phyloP scores from a whole-genome alignment of 2,113 vertebrate species.

The Serinus canaria region DNA sequence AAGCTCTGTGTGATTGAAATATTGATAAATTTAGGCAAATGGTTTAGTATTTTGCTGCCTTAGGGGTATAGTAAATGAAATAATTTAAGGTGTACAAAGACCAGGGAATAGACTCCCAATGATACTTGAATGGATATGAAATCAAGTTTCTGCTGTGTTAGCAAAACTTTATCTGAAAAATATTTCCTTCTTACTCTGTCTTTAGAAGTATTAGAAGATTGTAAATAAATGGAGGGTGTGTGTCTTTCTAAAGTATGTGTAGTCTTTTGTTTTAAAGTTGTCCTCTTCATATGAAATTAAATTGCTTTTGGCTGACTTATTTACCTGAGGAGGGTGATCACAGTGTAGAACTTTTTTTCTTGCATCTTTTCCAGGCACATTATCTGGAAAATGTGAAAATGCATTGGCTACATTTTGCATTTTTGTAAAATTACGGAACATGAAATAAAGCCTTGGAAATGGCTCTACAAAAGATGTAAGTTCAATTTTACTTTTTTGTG shows the following conservation, averaged over 20 bases:
- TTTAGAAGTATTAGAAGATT: not conserved
- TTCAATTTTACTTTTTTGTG: not conserved
- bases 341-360: not conserved
- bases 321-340: not conserved
- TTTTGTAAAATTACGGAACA: not conserved
- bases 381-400: conserved; percentile 7
- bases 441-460: conserved; percentile 34
- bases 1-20: not conserved
- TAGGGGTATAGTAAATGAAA: not conserved
- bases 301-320: not conserved
- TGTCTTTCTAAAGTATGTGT: not conserved
- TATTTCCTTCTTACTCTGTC: not conserved
- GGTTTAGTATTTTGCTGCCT: not conserved
- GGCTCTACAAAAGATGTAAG: conserved; percentile 15
- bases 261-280: not conserved
- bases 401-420: not conserved
- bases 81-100: not conserved
- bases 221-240: not conserved
- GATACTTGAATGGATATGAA: not conserved
- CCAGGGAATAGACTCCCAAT: not conserved
- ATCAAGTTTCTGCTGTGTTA: not conserved
- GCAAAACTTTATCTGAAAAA: not conserved
- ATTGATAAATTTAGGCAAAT: not conserved
- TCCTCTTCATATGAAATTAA: not conserved
- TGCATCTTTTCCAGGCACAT: not conserved